Evolutionary conservation across 2,113 vertebrate genomes (phyloP), one percentile per base, ranked within the genome.

Genomic region (Syngnathus typhle): DNA sequence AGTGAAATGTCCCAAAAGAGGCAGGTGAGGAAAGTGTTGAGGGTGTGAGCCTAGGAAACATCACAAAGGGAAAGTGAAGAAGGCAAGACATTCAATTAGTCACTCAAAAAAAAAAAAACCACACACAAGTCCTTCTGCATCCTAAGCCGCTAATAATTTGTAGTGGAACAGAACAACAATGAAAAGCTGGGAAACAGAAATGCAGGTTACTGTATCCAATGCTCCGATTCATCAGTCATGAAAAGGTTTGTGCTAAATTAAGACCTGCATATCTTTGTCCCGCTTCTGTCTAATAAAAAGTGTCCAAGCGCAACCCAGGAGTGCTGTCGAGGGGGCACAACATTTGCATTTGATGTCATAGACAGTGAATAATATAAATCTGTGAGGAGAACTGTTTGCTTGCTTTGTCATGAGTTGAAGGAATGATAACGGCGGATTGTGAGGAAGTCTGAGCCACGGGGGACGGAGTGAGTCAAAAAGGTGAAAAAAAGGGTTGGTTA

Each of bases 251-350:
- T 51, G 58, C 27, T 47, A 6, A 36, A 19, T 38, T 27, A 71
- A 72, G 80, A 87, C 75, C 82, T 81, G 84, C 72, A 21, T 79
- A 86, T 85, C 78, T 47, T 60, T 83, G 69, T 37, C 78, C 46
- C 70, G 80, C 74, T 71, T 64, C 61, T 71, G 64, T 37, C 75
- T 80, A 81, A 55, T 46, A 71, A 80, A 72, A 62, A 67, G 78
- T 74, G 70, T 83, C 78, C 80, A 80, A 73, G 56, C 63, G 84
- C 68, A 87, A 85, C 87, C 82, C 69, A 79, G 76, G 64, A 74
- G 68, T 65, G 68, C 82, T 65, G 79, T 80, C 2, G 49, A 87
- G 73, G 86, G 58, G 47, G 61, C 69, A 36, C 15, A 37, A 47
- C 9, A 54, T 49, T 21, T 63, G 46, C 27, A 36, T 59, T 18